Conservation (phyloP, 2,113 vertebrate genomes). For the Apaloderma vittatum region DNA sequence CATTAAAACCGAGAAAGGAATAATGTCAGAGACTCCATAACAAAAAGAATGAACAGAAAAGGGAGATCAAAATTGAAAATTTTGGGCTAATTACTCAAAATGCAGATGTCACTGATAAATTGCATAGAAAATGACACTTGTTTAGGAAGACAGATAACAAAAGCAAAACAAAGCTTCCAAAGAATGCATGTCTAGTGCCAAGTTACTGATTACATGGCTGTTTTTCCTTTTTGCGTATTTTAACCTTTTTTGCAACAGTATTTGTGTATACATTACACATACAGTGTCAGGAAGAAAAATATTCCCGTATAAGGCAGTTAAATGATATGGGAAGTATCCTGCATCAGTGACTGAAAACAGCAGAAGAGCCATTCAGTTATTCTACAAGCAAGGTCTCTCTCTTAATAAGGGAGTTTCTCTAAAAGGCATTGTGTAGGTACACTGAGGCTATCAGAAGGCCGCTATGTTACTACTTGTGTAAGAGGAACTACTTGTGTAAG, state of each 20-base stretch:
- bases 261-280: neutral
- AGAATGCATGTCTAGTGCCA: neutral
- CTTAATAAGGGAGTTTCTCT: neutral
- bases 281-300: neutral
- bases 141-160: neutral
- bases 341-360: neutral
- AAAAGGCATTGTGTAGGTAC: neutral
- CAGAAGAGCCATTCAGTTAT: neutral
- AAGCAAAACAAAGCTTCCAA: neutral
- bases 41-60: neutral
- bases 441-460: neutral
- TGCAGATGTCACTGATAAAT: neutral
- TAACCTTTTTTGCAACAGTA: neutral
- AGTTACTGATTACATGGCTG: neutral
- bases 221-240: neutral
- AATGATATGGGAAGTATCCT: neutral
- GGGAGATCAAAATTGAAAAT: neutral
- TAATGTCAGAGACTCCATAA: neutral
- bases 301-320: neutral
- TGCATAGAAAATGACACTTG: neutral
- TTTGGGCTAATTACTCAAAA: neutral
- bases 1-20: neutral
- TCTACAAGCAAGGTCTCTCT: neutral
- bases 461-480: neutral
- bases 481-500: neutral